Base-by-base conservation (phyloP, 64 coral and sea anemone genomes). In the Porites lutea region DNA sequence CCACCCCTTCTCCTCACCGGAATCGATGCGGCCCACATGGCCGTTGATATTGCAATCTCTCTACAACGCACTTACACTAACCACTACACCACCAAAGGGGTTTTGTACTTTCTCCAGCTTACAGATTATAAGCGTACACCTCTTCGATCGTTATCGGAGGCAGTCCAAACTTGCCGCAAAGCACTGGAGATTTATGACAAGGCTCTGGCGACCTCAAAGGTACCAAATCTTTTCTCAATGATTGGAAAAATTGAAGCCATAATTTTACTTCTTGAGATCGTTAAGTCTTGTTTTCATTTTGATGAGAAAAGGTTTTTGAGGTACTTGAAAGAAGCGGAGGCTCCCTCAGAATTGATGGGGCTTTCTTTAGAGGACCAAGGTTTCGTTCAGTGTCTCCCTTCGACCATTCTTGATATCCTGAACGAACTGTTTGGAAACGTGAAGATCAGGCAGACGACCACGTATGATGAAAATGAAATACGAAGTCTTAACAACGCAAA, bases 221-320 rank as follows among this genome's bases (percentile, higher is more conserved):
- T 19, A n/a, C 77, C 20, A 2, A 90, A 88, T 69, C 45, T 43
- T 21, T 89, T 82, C 64, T 43, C 85, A 6, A 46, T 89, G 13
- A 89, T 85, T 89, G 92, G 92, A 46, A 79, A 94, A 94, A 71
- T 94, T 16, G 87, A 94, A 76, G 60, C 81, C 4, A 84, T 65
- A 3, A 63, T 83, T 44, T 45, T 72, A 11, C 92, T 94, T 51
- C 85, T 94, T 18, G 52, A 74, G 74, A 94, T 94, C 68, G 46
- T 94, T 15, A 94, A 94, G 51, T 78, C 92, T 0, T 94, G 75
- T 45, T 89, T 94, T 66, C 16, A 22, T 46, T 62, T 12, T 8
- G 78, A 93, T 79, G 70, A 82, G 6, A 44, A 7, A 65, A 89
- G 15, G n/a, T 89, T 89, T 79, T 85, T 66, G 16, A 59, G n/a